These are phyloP conservation scores for Cataglyphis altisquamis DNA, from an alignment of 2,888 invertebrate species.

Conservation along the genomic window DNA sequence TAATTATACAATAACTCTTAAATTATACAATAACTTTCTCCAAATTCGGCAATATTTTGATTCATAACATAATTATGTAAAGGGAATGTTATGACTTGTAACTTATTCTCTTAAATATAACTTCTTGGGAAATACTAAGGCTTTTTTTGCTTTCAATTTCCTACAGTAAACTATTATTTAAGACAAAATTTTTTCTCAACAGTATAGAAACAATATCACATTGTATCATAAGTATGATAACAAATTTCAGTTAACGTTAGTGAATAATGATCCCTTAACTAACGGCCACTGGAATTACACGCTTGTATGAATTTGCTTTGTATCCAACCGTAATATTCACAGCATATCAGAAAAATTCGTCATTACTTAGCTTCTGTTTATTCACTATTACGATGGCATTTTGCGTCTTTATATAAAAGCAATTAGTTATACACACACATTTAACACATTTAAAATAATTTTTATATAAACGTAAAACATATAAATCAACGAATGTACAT, in stretches of 20 bases:
- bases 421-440: neutral
- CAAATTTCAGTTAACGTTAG: constrained; percentile 13
- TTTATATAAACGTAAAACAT: neutral
- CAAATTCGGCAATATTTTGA: constrained; percentile 3
- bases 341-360: neutral
- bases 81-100: neutral
- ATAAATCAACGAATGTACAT: neutral
- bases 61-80: neutral
- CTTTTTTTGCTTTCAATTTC: neutral
- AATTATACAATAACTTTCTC: neutral
- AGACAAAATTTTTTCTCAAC: neutral
- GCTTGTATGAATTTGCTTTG: constrained; percentile 17
- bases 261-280: constrained; percentile 23
- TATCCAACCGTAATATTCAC: neutral
- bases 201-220: neutral
- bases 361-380: constrained; percentile 34
- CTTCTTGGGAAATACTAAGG: neutral
- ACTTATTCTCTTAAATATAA: constrained; percentile 2
- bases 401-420: neutral
- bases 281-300: constrained; percentile 19
- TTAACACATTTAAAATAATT: neutral
- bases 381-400: neutral
- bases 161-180: neutral
- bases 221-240: neutral
- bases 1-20: neutral